Evolutionary conservation across 2,888 invertebrate genomes (phyloP).

Genomic region (Agonopterix alstromeriana): DNA sequence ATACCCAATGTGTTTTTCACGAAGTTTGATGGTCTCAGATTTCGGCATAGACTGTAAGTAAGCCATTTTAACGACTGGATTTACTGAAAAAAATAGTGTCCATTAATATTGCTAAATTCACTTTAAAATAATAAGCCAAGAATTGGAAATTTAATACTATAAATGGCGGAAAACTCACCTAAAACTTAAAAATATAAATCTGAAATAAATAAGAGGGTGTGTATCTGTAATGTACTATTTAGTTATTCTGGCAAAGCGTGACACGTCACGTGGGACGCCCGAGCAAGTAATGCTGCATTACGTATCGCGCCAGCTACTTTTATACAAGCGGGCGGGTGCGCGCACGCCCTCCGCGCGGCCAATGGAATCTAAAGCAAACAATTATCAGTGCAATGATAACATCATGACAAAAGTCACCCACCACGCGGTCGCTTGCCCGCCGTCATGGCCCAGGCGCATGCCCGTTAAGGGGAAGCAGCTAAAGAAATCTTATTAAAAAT

Average conservation of each 20-base stretch:
- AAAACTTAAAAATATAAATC: neutral
- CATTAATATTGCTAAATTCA: neutral
- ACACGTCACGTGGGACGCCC: constrained; percentile 31
- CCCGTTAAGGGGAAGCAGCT: constrained; percentile 40
- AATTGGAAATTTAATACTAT: neutral
- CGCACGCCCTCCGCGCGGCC: constrained; percentile 62
- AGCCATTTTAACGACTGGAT: constrained; percentile 53
- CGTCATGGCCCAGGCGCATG: constrained; percentile 56
- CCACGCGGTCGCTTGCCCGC: constrained; percentile 45
- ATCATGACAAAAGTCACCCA: constrained; percentile 39
- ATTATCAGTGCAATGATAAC: constrained; percentile 14
- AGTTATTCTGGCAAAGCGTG: constrained; percentile 10
- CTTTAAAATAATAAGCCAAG: neutral
- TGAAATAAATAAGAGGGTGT: constrained; percentile 8
- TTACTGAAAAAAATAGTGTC: neutral
- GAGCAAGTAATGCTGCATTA: constrained; percentile 38
- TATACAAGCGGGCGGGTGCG: constrained; percentile 49
- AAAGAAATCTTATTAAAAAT: too few species aligned
- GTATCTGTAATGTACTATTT: constrained; percentile 1
- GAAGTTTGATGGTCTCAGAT: constrained; percentile 86
- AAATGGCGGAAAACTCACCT: neutral
- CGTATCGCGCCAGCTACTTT: constrained; percentile 27
- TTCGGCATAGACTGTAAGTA: constrained; percentile 84
- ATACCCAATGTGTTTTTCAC: constrained; percentile 91
- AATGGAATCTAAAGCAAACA: constrained; percentile 44